phyloP scores from a whole-genome alignment of 2,888 invertebrate genomes.

The Andrena fulva region DNA sequence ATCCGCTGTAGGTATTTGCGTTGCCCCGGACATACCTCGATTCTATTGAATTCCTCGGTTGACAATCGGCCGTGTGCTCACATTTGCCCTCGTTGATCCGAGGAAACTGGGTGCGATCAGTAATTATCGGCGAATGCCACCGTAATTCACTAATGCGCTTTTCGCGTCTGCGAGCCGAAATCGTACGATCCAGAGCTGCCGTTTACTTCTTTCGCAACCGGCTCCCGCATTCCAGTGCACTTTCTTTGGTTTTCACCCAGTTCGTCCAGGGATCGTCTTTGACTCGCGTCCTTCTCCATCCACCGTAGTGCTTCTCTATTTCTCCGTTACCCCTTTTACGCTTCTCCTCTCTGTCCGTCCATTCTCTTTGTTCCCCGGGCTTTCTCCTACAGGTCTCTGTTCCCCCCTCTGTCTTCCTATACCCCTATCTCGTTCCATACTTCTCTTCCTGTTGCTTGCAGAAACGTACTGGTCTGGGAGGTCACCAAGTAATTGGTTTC shows the following conservation, averaged over 20 bases:
- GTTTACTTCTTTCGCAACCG: not conserved
- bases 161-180: slow-evolving; percentile 69
- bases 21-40: slow-evolving; percentile 8
- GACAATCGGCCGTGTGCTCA: slow-evolving; percentile 24
- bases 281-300: slow-evolving; percentile 2
- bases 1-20: slow-evolving; percentile 36
- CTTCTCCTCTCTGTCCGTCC: slow-evolving; percentile 12
- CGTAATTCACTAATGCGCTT: slow-evolving; percentile 80
- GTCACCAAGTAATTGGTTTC: slow-evolving; percentile 84
- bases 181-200: slow-evolving; percentile 47
- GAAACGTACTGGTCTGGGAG: slow-evolving; percentile 78
- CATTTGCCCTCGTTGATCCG: slow-evolving; percentile 11
- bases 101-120: slow-evolving; percentile 25
- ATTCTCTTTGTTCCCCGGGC: slow-evolving; percentile 40
- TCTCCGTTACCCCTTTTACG: not conserved
- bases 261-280: slow-evolving; percentile 1
- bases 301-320: not conserved
- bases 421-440: slow-evolving; percentile 15
- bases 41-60: slow-evolving; percentile 40
- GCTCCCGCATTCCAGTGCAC: not conserved
- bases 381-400: slow-evolving; percentile 32
- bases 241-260: not conserved
- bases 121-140: slow-evolving; percentile 59
- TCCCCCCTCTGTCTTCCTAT: slow-evolving; percentile 38
- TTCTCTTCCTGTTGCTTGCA: slow-evolving; percentile 65